Conservation (phyloP, 2,888 invertebrate genomes). For the Drepanosiphum platanoidis region DNA sequence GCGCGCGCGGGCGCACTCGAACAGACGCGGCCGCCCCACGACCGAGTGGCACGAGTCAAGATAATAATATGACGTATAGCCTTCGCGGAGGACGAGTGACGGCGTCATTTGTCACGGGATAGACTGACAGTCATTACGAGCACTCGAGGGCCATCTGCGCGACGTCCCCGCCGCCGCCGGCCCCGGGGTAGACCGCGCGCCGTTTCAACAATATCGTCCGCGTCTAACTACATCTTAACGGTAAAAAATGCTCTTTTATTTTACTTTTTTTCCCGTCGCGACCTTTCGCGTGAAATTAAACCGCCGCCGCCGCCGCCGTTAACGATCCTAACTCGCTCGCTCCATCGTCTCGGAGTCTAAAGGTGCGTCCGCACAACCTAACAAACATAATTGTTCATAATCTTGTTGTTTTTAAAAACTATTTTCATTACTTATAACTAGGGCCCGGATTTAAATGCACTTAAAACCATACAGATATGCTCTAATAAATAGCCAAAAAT, state of each 20-base stretch:
- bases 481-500: too few species aligned
- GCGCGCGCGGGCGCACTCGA: neutral
- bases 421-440: too few species aligned
- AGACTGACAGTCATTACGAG: conserved; percentile 48
- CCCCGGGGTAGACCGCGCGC: neutral
- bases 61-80: conserved; percentile 48
- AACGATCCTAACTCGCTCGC: conserved; percentile 26
- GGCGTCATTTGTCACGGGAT: conserved; percentile 50
- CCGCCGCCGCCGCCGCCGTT: conserved; percentile 6
- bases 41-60: conserved; percentile 35
- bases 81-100: neutral
- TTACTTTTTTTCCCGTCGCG: too few species aligned
- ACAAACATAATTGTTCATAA: too few species aligned
- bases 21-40: neutral
- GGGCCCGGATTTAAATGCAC: too few species aligned
- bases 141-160: conserved; percentile 46
- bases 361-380: neutral
- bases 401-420: too few species aligned
- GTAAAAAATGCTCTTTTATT: conserved; percentile 26
- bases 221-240: conserved; percentile 31
- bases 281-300: conserved; percentile 28
- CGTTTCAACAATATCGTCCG: conserved; percentile 34
- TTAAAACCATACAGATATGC: too few species aligned
- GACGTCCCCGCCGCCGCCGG: neutral
- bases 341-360: too few species aligned